Evolutionary conservation across 2,113 vertebrate genomes (phyloP).

Genomic region (Otus sunia): DNA sequence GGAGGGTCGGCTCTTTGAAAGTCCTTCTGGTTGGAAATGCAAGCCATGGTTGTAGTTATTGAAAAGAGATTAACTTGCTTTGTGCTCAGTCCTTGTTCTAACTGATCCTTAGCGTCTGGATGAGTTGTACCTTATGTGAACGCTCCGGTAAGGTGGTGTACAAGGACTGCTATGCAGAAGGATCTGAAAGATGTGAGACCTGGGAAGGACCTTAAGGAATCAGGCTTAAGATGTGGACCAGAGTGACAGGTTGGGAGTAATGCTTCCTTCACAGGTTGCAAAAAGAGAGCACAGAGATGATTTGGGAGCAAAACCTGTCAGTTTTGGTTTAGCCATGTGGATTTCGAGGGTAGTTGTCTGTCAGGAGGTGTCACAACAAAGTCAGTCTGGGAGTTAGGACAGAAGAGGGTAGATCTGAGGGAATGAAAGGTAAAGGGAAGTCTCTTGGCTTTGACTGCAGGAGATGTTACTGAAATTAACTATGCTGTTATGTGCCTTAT

Average conservation of each 20-base stretch:
- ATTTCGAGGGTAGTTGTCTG: not conserved
- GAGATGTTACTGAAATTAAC: not conserved
- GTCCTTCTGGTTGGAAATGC: not conserved
- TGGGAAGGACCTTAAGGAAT: not conserved
- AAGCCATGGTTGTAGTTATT: not conserved
- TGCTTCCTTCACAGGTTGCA: not conserved
- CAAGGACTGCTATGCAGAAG: not conserved
- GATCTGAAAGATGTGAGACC: not conserved
- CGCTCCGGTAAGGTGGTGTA: not conserved
- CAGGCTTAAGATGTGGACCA: not conserved
- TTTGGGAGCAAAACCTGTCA: not conserved
- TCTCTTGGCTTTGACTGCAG: not conserved
- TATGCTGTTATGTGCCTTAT: not conserved
- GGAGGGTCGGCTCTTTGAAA: not conserved
- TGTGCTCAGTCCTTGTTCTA: not conserved
- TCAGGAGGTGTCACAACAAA: not conserved
- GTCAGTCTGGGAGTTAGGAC: not conserved
- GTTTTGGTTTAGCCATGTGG: not conserved
- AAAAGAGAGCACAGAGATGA: not conserved
- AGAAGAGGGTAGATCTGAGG: not conserved
- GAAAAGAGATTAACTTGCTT: not conserved
- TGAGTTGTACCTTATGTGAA: not conserved
- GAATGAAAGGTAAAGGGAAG: not conserved
- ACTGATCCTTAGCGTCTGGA: not conserved
- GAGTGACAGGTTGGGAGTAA: not conserved